These are phyloP conservation scores for Meganola albula DNA, from an alignment of 2,888 invertebrate species.

Conservation along the genomic window DNA sequence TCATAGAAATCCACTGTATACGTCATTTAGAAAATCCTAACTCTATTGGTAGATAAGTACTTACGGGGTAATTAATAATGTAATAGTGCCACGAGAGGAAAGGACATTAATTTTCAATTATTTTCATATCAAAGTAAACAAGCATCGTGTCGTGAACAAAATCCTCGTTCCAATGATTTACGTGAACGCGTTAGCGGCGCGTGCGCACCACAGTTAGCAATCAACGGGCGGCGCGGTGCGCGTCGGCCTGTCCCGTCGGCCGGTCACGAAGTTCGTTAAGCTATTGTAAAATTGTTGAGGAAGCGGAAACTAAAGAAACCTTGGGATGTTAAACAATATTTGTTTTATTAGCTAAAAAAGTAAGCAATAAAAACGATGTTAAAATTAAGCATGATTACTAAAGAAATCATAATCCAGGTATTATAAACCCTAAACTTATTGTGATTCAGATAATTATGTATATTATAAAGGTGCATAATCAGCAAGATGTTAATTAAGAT, in stretches of 20 bases:
- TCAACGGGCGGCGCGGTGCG: conserved; percentile 34
- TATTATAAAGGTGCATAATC: no score
- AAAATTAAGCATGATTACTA: no score
- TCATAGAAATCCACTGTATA: no score
- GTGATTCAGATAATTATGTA: no score
- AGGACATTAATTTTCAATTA: no score
- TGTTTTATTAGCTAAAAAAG: conserved; percentile 5
- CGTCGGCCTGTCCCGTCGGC: conserved; percentile 34
- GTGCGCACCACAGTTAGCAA: conserved; percentile 34
- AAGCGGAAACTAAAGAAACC: conserved; percentile 26
- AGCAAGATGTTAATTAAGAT: no score
- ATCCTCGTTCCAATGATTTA: conserved; percentile 27
- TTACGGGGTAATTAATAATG: no score
- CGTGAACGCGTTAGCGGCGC: conserved; percentile 27
- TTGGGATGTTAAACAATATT: conserved; percentile 12
- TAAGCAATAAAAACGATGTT: conserved; percentile 2
- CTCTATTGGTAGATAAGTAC: no score
- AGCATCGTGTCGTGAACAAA: conserved; percentile 23
- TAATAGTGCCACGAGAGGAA: no score
- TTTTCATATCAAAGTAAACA: conserved; percentile 20
- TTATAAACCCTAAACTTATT: no score
- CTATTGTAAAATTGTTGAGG: conserved; percentile 15
- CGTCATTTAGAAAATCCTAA: no score
- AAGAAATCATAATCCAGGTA: no score
- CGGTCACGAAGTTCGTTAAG: conserved; percentile 29